These are phyloP conservation scores for Pipistrellus pygmaeus DNA, from an alignment of 2,797 vertebrate genomes.

Conservation along the genomic window DNA sequence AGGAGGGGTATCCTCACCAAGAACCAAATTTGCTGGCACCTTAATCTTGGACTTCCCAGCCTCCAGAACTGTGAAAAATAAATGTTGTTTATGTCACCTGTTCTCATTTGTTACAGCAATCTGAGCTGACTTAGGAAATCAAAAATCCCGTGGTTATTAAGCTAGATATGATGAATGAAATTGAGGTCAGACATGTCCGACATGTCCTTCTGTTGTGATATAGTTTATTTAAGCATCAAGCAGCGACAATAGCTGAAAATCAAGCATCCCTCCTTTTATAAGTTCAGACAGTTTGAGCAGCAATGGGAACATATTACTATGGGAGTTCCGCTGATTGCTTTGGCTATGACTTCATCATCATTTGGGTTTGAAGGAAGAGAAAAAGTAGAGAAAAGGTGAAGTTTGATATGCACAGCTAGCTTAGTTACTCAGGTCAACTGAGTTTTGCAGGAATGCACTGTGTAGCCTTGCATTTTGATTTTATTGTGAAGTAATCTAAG, in stretches of 20 bases:
- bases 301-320: accelerated
- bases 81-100: neutral
- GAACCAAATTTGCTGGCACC: neutral
- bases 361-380: neutral
- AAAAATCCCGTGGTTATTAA: neutral
- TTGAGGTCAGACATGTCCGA: accelerated
- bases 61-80: neutral
- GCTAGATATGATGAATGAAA: too few relatives aligned
- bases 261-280: neutral
- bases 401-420: neutral
- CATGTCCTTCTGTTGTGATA: neutral
- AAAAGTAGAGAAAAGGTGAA: neutral
- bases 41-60: neutral
- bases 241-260: neutral
- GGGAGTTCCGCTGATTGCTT: accelerated
- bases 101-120: neutral
- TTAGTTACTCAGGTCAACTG: neutral
- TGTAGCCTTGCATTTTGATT: neutral
- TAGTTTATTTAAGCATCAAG: neutral
- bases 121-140: neutral
- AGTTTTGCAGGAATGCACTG: neutral
- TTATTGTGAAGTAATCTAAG: neutral
- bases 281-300: neutral
- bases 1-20: neutral
- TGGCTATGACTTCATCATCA: neutral